Percentiles rank a stretch among this genome's conserved stretches.
These are phyloP conservation scores for Perodicticus potto DNA, from an alignment of 2,797 vertebrate genomes.

Conservation along the genomic window DNA sequence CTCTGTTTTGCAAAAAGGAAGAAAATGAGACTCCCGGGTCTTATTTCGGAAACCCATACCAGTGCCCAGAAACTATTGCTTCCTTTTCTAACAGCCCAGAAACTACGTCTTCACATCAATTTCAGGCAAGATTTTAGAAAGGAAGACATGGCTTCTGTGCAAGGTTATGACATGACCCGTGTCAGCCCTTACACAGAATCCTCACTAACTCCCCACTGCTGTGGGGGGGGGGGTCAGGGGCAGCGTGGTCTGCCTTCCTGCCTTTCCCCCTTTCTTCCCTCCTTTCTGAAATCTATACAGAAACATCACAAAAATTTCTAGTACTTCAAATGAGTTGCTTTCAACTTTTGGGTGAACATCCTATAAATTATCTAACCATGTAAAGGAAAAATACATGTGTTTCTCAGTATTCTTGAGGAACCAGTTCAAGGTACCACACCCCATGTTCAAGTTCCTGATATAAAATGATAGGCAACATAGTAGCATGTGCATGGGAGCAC, in stretches of 20 bases:
- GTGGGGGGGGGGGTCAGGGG: too few relatives aligned
- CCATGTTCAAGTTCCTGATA: neutral
- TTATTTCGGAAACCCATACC: neutral
- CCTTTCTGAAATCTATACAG: neutral
- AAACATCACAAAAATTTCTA: neutral
- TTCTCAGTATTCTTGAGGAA: neutral
- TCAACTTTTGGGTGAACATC: neutral
- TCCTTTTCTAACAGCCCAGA: neutral
- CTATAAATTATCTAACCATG: neutral
- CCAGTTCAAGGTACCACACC: neutral
- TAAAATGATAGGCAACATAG: neutral
- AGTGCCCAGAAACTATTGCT: neutral
- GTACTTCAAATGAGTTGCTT: neutral
- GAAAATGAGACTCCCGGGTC: neutral
- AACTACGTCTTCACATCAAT: neutral
- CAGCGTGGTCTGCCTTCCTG: neutral
- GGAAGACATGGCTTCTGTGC: neutral
- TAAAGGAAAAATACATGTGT: neutral
- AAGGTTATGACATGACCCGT: neutral
- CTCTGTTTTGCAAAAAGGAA: neutral
- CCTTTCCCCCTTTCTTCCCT: neutral
- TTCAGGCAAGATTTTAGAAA: neutral
- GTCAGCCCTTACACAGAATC: neutral
- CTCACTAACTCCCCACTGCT: neutral
- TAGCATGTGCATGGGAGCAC: neutral